Evolutionary conservation across 2,113 vertebrate species (phyloP).

Genomic region (Malurus cyaneus): DNA sequence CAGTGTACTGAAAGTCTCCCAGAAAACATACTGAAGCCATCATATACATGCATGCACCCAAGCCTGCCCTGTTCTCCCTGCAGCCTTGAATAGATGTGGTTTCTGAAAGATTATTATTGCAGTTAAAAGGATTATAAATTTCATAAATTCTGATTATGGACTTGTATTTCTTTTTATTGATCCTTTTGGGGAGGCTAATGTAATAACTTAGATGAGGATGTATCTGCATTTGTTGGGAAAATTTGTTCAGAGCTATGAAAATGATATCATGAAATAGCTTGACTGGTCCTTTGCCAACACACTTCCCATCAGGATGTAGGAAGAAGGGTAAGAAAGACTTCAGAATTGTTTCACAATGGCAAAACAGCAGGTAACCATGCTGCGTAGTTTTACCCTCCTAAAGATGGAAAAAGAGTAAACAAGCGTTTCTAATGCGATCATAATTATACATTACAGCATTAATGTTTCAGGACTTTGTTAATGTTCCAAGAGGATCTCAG

Average conservation of each 20-base stretch:
- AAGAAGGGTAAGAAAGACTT: neutral
- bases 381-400: neutral
- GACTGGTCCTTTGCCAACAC: slow-evolving; percentile 47
- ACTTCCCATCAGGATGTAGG: slow-evolving; percentile 16
- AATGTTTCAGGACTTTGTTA: neutral
- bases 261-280: slow-evolving; percentile 41
- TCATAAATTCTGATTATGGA: slow-evolving; percentile 43
- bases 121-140: slow-evolving; percentile 48
- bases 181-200: slow-evolving; percentile 42
- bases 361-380: neutral
- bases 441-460: neutral
- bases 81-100: neutral
- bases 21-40: neutral
- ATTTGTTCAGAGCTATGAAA: slow-evolving; percentile 42
- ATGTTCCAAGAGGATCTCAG: neutral
- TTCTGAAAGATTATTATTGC: slow-evolving; percentile 29
- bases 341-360: neutral
- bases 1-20: neutral
- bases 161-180: slow-evolving; percentile 51
- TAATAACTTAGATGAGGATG: slow-evolving; percentile 31
- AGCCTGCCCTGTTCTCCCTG: neutral
- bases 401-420: neutral
- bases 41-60: neutral
- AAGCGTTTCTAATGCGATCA: neutral
- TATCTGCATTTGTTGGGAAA: slow-evolving; percentile 14